These are phyloP conservation scores for Percina caprodes DNA, from an alignment of 2,113 vertebrate genomes.

Conservation along the genomic window DNA sequence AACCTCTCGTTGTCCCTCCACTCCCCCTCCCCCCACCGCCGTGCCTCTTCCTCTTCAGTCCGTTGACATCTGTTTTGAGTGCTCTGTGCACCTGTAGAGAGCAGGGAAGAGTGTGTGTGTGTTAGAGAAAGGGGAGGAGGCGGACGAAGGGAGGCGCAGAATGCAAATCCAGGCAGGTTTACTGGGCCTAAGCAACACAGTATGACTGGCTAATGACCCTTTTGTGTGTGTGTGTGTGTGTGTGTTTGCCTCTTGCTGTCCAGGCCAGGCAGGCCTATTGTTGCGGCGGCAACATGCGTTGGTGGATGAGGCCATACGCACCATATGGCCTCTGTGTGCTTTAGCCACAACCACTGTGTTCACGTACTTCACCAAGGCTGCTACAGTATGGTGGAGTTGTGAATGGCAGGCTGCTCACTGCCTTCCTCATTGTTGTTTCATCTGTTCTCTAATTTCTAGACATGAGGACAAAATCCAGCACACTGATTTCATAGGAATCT, in stretches of 20 bases:
- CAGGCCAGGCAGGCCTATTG: conserved; percentile 89
- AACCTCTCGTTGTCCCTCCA: conserved; percentile 43
- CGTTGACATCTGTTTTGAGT: conserved; percentile 83
- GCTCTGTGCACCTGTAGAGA: conserved; percentile 79
- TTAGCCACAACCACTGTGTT: conserved; percentile 89
- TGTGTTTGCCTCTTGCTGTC: conserved; percentile 86
- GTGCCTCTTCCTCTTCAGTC: conserved; percentile 65
- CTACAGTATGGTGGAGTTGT: conserved; percentile 89
- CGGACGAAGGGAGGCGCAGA: conserved; percentile 70
- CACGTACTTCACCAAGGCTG: conserved; percentile 89
- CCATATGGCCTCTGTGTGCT: conserved; percentile 97
- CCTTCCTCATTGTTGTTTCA: conserved; percentile 65
- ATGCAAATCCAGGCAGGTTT: conserved; percentile 88
- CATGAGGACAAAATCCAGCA: conserved; percentile 60
- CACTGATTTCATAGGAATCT: conserved; percentile 42
- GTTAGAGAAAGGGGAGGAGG: conserved; percentile 15
- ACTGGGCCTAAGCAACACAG: conserved; percentile 82
- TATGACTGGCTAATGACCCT: conserved; percentile 85
- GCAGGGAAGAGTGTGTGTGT: conserved; percentile 47
- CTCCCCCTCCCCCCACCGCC: conserved; percentile 19
- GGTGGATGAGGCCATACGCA: conserved; percentile 89
- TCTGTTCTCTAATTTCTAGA: conserved; percentile 64
- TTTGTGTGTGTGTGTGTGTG: conserved; percentile 85
- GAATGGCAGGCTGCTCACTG: conserved; percentile 65
- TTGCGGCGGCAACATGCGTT: conserved; percentile 95